These are phyloP conservation scores for Apis mellifera DNA, from an alignment of 1,140 invertebrate species.

Conservation along the genomic window DNA sequence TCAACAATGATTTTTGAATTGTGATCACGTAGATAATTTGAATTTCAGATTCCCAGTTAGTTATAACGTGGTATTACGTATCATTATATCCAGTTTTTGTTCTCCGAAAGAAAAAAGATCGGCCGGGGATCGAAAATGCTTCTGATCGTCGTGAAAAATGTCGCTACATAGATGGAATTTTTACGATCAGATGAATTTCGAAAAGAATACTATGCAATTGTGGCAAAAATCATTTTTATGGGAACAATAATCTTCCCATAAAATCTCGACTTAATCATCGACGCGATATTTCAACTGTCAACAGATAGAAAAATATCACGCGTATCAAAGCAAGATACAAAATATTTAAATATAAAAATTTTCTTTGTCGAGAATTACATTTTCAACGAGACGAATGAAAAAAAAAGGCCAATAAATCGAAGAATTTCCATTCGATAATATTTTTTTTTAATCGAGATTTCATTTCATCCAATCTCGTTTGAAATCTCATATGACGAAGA, in stretches of 20 bases:
- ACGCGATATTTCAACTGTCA: background rate
- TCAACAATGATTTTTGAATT: background rate
- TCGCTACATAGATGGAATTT: background rate
- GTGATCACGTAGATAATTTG: slow-evolving; percentile 19
- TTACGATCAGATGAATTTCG: background rate
- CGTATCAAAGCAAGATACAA: background rate
- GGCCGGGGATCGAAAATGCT: background rate
- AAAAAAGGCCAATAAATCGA: rapidly evolving
- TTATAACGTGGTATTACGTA: background rate
- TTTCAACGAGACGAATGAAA: background rate
- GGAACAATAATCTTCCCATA: background rate
- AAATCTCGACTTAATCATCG: background rate
- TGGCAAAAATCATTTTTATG: background rate
- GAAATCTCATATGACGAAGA: background rate
- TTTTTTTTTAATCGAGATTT: background rate
- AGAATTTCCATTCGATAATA: background rate
- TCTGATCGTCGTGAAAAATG: background rate
- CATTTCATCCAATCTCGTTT: background rate
- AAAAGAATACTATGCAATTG: no score
- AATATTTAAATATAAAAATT: background rate
- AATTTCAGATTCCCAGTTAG: slow-evolving; percentile 23
- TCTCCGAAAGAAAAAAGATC: background rate
- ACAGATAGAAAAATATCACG: background rate
- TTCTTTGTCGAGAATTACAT: background rate
- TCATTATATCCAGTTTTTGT: background rate